phyloP scores from a whole-genome alignment of 2,888 invertebrate species.

The Leptothorax acervorum region DNA sequence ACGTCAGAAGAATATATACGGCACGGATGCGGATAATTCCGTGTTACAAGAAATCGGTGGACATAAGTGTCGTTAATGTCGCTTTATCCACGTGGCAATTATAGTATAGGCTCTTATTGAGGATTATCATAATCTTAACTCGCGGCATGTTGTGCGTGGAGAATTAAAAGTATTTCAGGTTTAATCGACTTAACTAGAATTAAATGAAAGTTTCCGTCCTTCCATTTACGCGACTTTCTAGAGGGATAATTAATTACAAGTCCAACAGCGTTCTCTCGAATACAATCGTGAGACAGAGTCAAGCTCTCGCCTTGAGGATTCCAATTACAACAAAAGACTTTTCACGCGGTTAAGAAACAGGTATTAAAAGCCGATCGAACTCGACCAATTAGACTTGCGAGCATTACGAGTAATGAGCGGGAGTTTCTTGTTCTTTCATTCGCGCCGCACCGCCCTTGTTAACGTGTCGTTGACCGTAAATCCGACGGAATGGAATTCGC shows the following conservation, averaged over 20 bases:
- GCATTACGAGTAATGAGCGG: slow-evolving; percentile 58
- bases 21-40: slow-evolving; percentile 1
- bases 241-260: neutral
- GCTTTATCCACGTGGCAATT: neutral
- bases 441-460: slow-evolving; percentile 59
- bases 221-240: neutral
- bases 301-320: neutral
- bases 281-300: neutral
- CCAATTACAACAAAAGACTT: slow-evolving; percentile 34
- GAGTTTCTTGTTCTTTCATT: slow-evolving; percentile 52
- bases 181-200: neutral
- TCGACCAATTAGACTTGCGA: slow-evolving; percentile 61
- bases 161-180: slow-evolving; percentile 16
- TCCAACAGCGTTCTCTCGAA: neutral
- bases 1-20: slow-evolving; percentile 16
- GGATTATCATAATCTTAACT: neutral
- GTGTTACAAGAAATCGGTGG: neutral
- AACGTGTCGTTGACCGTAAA: slow-evolving; percentile 66
- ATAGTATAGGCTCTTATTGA: neutral
- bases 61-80: neutral
- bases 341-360: slow-evolving; percentile 14
- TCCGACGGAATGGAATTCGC: slow-evolving; percentile 32
- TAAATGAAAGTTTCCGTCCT: neutral
- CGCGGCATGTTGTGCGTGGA: neutral
- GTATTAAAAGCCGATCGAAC: slow-evolving; percentile 70